Conservation (phyloP, 2,797 vertebrate species). For the Falco peregrinus region DNA sequence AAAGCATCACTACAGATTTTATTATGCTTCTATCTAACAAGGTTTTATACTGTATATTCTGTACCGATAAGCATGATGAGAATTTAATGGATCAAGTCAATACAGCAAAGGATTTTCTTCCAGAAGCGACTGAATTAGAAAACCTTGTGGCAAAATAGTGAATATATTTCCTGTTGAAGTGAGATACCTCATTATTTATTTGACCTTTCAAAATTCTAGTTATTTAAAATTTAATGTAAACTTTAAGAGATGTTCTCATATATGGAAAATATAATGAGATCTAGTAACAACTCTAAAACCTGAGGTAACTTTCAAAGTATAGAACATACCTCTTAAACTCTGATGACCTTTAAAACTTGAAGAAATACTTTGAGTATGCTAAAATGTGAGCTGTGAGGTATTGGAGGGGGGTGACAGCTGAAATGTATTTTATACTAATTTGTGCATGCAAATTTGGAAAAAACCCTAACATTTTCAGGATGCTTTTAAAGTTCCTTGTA, state of each 20-base stretch:
- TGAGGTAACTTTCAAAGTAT: not conserved
- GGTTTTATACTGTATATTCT: not conserved
- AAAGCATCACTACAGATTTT: not conserved
- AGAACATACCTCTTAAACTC: not conserved
- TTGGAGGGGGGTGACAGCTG: not conserved
- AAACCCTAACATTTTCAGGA: not conserved
- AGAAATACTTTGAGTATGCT: not conserved
- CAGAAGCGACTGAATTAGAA: conserved; percentile 2
- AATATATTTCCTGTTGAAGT: conserved; percentile 29
- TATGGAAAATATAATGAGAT: conserved; percentile 37
- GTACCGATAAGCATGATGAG: not conserved
- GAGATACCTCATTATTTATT: conserved; percentile 37
- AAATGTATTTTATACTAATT: not conserved
- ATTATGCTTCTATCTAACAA: not conserved
- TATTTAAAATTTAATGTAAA: conserved; percentile 29
- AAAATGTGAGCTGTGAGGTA: not conserved
- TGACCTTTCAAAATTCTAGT: conserved; percentile 54
- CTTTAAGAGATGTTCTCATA: not conserved
- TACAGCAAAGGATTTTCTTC: not conserved
- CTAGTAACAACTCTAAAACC: conserved; percentile 10
- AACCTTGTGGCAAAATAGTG: not conserved
- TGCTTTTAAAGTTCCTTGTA: not conserved
- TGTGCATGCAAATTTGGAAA: not conserved
- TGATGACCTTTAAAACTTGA: conserved; percentile 25
- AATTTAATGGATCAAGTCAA: conserved; percentile 7